Conservation (phyloP, 2,888 invertebrate genomes). For the Zaprionus bogoriensis region DNA sequence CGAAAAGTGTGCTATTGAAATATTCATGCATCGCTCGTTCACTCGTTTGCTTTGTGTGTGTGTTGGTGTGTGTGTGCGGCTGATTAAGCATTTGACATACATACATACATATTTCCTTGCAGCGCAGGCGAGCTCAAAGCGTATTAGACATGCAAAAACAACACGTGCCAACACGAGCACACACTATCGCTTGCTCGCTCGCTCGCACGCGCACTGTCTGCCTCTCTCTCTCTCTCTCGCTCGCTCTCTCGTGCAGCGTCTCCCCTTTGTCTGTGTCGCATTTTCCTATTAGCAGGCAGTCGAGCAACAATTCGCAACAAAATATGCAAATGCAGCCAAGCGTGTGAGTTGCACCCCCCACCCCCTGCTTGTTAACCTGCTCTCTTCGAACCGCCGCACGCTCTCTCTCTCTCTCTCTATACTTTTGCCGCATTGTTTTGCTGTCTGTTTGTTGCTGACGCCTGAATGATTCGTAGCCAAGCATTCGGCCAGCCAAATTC, state of each 20-base stretch:
- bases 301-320: constrained; percentile 72
- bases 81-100: constrained; percentile 77
- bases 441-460: constrained; percentile 63
- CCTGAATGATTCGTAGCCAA: constrained; percentile 67
- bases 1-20: constrained; percentile 76
- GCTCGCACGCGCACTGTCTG: too few species aligned
- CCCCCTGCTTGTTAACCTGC: background rate
- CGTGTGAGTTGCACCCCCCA: constrained; percentile 37
- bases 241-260: background rate
- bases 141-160: constrained; percentile 72
- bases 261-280: constrained; percentile 60
- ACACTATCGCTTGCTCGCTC: background rate
- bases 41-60: constrained; percentile 54
- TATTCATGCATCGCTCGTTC: constrained; percentile 71
- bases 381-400: background rate
- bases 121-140: constrained; percentile 55
- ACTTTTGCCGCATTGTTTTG: constrained; percentile 68
- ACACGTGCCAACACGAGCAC: constrained; percentile 65
- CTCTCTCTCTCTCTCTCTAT: background rate
- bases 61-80: constrained; percentile 47
- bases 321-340: constrained; percentile 76
- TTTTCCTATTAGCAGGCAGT: constrained; percentile 75
- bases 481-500: constrained; percentile 66
- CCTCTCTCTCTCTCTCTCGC: background rate
- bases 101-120: constrained; percentile 70